Conservation (phyloP, 92 coral and sea anemone genomes). For the Galaxea fascicularis region DNA sequence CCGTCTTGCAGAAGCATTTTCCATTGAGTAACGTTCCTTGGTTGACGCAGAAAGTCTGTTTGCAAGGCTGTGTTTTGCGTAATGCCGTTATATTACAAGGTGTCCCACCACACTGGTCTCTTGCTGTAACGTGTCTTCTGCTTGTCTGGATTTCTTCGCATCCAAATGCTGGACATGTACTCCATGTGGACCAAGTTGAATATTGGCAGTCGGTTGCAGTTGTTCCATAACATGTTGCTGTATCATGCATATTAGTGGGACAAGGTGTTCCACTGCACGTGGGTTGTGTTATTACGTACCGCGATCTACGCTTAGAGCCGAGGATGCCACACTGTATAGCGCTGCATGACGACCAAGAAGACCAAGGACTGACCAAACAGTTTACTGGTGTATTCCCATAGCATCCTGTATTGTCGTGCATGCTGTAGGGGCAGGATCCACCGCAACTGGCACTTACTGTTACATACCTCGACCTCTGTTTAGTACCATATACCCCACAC, state of each 20-base stretch:
- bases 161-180: neutral
- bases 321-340: neutral
- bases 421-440: neutral
- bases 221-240: neutral
- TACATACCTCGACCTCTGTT: neutral
- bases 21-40: slow-evolving; percentile 12
- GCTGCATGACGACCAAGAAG: neutral
- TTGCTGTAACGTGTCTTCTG: neutral
- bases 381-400: neutral
- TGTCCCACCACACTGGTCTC: slow-evolving; percentile 23
- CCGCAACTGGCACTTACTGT: neutral
- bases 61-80: neutral
- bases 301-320: neutral
- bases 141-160: slow-evolving; percentile 25
- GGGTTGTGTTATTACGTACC: neutral
- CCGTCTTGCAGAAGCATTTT: slow-evolving; percentile 14
- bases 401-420: neutral
- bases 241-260: neutral
- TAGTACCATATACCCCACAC: neutral
- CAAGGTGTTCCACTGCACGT: slow-evolving; percentile 15
- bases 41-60: slow-evolving; percentile 15
- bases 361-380: neutral
- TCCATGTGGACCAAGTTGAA: slow-evolving; percentile 26
- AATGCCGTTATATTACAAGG: slow-evolving; percentile 13
- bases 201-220: neutral